Percentiles rank a stretch among this genome's conserved stretches.
Evolutionary conservation across 1,140 invertebrate species (phyloP).

Genomic region (Panagrolaimus sp.): DNA sequence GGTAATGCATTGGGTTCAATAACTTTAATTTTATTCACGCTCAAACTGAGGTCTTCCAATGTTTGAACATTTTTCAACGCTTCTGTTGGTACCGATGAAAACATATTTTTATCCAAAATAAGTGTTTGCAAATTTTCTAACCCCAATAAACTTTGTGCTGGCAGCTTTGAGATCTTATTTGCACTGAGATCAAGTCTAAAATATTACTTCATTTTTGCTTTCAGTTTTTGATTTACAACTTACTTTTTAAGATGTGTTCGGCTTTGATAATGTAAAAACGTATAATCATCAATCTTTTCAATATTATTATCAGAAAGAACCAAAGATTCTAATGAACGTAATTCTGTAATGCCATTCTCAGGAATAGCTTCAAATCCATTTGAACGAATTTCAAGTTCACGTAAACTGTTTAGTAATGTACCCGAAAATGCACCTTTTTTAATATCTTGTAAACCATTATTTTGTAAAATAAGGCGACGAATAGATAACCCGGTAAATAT

Average conservation of each 20-base stretch:
- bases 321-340: slow-evolving; percentile 22
- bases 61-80: slow-evolving; percentile 41
- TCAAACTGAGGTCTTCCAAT: slow-evolving; percentile 45
- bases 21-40: slow-evolving; percentile 36
- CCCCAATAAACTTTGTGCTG: slow-evolving; percentile 42
- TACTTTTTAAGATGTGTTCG: slow-evolving; percentile 24
- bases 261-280: slow-evolving; percentile 39
- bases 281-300: slow-evolving; percentile 28
- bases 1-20: slow-evolving; percentile 29
- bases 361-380: slow-evolving; percentile 38
- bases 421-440: slow-evolving; percentile 35
- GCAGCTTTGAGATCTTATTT: slow-evolving; percentile 41
- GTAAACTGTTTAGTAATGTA: slow-evolving; percentile 24
- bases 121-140: slow-evolving; percentile 44
- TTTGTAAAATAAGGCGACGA: slow-evolving; percentile 34
- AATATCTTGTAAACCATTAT: slow-evolving; percentile 35
- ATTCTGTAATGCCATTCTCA: slow-evolving; percentile 31
- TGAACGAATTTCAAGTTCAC: slow-evolving; percentile 38
- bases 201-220: not conserved
- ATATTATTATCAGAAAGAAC: slow-evolving; percentile 38
- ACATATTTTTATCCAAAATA: slow-evolving; percentile 42
- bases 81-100: slow-evolving; percentile 38
- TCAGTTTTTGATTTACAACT: not conserved
- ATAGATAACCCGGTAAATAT: slow-evolving; percentile 38
- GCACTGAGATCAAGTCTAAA: slow-evolving; percentile 44